phyloP scores from a whole-genome alignment of 2,888 invertebrate genomes.

The Perithous albicinctus region DNA sequence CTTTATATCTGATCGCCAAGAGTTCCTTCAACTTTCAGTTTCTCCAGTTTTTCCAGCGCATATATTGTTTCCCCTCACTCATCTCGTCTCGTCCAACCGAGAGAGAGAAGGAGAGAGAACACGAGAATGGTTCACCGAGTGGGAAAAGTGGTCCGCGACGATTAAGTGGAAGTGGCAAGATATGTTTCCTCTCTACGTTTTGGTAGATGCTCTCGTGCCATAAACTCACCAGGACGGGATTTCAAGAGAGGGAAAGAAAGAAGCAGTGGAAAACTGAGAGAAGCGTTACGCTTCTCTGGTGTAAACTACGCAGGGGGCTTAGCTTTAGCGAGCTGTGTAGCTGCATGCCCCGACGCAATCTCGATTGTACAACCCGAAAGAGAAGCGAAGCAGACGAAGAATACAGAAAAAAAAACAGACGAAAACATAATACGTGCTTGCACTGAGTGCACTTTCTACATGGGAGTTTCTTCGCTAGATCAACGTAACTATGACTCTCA shows the following conservation, averaged over 20 bases:
- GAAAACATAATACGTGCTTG: constrained; percentile 34
- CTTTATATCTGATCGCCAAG: background rate
- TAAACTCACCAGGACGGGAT: constrained; percentile 12
- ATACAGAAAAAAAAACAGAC: background rate
- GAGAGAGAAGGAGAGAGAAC: background rate
- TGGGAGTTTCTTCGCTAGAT: background rate
- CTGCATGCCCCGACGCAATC: constrained; percentile 34
- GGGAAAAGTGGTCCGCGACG: constrained; percentile 48
- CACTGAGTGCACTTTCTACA: constrained; percentile 8
- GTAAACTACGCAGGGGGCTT: constrained; percentile 1
- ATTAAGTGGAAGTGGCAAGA: constrained; percentile 49
- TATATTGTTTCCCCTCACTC: background rate
- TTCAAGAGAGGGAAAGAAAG: background rate
- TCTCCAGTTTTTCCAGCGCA: background rate
- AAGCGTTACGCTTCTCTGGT: background rate
- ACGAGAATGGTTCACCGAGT: background rate
- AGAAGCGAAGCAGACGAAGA: background rate
- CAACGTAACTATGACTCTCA: no score
- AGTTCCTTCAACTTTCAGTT: background rate
- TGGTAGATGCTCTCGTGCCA: constrained; percentile 18
- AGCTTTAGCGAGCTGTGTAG: constrained; percentile 19
- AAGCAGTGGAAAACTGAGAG: background rate
- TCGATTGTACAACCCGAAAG: constrained; percentile 32
- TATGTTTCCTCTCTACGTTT: constrained; percentile 38
- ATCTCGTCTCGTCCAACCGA: background rate